Evolutionary conservation across 2,797 vertebrate genomes (phyloP).

Genomic region (Mycteria americana): DNA sequence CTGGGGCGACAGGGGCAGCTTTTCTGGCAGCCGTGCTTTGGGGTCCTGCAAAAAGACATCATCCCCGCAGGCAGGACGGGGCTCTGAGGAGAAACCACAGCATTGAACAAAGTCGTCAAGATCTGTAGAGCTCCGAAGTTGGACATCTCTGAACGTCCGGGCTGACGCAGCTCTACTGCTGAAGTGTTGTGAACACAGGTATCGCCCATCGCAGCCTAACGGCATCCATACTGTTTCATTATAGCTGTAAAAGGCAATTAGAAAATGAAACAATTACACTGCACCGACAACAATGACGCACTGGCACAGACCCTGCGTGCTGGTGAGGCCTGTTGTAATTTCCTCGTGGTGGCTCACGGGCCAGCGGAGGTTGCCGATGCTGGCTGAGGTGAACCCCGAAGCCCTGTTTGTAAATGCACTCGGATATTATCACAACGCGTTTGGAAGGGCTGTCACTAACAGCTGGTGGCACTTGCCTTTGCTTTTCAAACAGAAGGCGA

Average conservation of each 20-base stretch:
- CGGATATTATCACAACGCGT: fast-evolving
- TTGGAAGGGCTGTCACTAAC: not conserved
- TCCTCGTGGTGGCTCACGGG: fast-evolving
- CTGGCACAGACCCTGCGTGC: fast-evolving
- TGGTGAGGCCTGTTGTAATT: not conserved
- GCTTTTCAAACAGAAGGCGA: not conserved
- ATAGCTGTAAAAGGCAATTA: not conserved
- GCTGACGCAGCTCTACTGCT: not conserved
- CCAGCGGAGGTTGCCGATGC: fast-evolving
- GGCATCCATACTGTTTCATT: fast-evolving
- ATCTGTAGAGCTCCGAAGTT: not conserved
- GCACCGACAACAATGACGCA: not conserved
- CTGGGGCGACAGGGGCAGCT: fast-evolving
- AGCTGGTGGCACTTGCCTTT: not conserved
- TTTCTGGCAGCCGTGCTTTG: not conserved
- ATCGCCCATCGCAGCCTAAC: fast-evolving
- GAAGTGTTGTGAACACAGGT: fast-evolving
- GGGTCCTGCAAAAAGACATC: not conserved
- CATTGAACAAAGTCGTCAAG: not conserved
- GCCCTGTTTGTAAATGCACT: fast-evolving
- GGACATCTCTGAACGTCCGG: fast-evolving
- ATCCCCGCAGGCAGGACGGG: not conserved
- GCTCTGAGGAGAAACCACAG: not conserved
- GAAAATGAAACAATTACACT: not conserved
- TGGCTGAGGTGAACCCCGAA: fast-evolving